These are phyloP conservation scores for Irena cyanogastra DNA, from an alignment of 2,113 vertebrate species.

Conservation along the genomic window DNA sequence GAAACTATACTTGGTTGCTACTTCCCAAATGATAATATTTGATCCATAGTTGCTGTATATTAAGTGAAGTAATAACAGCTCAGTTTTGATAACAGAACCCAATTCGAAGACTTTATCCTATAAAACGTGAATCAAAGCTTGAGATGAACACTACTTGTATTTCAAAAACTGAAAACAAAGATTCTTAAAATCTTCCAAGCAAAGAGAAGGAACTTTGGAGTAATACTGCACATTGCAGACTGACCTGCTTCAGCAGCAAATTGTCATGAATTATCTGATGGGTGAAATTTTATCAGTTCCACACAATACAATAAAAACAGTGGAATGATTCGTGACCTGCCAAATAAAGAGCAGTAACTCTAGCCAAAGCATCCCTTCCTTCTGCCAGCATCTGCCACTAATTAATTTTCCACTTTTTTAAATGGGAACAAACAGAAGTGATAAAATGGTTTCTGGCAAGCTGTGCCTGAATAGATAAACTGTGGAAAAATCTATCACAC, in stretches of 20 bases:
- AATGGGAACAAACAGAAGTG: conserved; percentile 57
- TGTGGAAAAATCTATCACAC: conserved; percentile 24
- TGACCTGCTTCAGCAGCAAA: background rate
- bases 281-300: background rate
- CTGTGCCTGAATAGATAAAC: conserved; percentile 11
- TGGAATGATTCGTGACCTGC: background rate
- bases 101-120: background rate
- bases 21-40: background rate
- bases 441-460: conserved; percentile 45
- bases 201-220: background rate
- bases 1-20: background rate
- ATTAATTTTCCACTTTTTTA: conserved; percentile 45
- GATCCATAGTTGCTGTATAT: background rate
- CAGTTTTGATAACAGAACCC: background rate
- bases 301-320: background rate
- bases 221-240: background rate
- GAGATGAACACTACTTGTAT: background rate
- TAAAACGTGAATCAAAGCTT: background rate
- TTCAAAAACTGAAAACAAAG: background rate
- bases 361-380: background rate
- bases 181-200: background rate
- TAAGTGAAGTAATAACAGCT: background rate
- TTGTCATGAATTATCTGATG: background rate
- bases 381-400: conserved; percentile 5
- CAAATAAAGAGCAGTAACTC: background rate